Evolutionary conservation across 1,140 invertebrate genomes (phyloP).

Genomic region (Whitmania pigra): DNA sequence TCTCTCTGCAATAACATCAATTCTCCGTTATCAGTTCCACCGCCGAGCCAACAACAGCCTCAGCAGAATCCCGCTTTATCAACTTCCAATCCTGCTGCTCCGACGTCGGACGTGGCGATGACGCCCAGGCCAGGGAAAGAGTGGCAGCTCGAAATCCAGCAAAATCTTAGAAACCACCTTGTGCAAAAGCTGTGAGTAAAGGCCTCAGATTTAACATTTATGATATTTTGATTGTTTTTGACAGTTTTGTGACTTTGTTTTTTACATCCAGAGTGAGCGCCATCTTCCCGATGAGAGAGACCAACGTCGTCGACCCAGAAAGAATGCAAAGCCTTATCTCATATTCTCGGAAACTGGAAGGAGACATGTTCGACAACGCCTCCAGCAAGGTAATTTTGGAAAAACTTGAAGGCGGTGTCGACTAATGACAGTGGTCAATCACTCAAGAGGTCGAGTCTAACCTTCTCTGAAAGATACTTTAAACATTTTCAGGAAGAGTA

Average conservation of each 20-base stretch:
- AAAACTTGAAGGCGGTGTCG: too few species aligned
- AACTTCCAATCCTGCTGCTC: neutral
- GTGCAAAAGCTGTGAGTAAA: constrained; percentile 85
- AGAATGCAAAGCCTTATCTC: constrained; percentile 87
- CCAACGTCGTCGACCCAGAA: constrained; percentile 78
- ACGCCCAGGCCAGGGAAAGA: constrained; percentile 54
- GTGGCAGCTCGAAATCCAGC: constrained; percentile 92
- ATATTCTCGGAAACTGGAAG: constrained; percentile 95
- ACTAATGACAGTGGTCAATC: too few species aligned
- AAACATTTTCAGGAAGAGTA: constrained; percentile 63
- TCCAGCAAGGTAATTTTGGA: constrained; percentile 56
- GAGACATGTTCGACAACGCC: constrained; percentile 97
- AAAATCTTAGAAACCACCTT: constrained; percentile 91
- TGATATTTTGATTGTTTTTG: neutral
- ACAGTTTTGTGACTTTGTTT: constrained; percentile 4
- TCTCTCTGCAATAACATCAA: neutral
- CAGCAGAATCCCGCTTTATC: neutral
- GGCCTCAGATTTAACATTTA: neutral
- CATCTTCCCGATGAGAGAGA: constrained; percentile 88
- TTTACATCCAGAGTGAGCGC: constrained; percentile 73
- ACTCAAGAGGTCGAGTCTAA: too few species aligned
- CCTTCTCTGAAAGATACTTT: too few species aligned
- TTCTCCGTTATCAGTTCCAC: neutral
- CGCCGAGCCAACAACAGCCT: too few species aligned
- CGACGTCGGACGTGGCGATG: neutral